Evolutionary conservation across 1,140 invertebrate species (phyloP).

Genomic region (Eulimnadia texana): DNA sequence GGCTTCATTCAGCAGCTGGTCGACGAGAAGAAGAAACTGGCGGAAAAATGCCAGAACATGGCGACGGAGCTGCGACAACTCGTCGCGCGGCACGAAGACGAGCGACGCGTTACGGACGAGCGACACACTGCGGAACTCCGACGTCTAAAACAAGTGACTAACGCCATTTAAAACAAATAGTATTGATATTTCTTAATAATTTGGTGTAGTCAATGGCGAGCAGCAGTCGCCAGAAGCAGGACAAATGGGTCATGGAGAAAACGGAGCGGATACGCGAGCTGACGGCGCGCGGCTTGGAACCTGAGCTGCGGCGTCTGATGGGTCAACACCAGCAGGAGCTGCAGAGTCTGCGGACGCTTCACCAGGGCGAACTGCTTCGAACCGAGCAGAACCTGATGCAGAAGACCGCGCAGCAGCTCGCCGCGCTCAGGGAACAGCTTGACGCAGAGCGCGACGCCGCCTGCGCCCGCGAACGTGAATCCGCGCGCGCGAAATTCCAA

Average conservation of each 20-base stretch:
- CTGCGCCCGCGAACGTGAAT: conserved; percentile 32
- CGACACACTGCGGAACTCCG: conserved; percentile 46
- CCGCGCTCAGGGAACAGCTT: conserved; percentile 33
- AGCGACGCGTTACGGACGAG: conserved; percentile 41
- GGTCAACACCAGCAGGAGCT: conserved; percentile 43
- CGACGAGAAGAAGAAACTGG: conserved; percentile 45
- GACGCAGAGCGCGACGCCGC: conserved; percentile 33
- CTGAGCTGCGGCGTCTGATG: conserved; percentile 49
- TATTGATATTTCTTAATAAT: no score
- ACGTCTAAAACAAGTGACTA: conserved; percentile 40
- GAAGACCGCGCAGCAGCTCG: conserved; percentile 36
- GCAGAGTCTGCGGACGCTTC: conserved; percentile 37
- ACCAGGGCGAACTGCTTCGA: conserved; percentile 38
- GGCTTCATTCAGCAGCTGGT: conserved; percentile 49
- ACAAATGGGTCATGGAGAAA: conserved; percentile 47
- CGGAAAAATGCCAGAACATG: conserved; percentile 45
- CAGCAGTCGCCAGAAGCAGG: background rate
- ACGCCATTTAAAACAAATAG: no score
- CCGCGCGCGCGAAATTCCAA: conserved; percentile 29
- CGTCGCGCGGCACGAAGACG: conserved; percentile 36
- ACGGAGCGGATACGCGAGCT: conserved; percentile 41
- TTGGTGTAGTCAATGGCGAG: conserved; percentile 27
- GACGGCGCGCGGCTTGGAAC: conserved; percentile 55
- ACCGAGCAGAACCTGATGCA: conserved; percentile 37
- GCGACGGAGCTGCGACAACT: conserved; percentile 35